phyloP scores from a whole-genome alignment of 2,888 invertebrate species.

The Drosophila tripunctata region DNA sequence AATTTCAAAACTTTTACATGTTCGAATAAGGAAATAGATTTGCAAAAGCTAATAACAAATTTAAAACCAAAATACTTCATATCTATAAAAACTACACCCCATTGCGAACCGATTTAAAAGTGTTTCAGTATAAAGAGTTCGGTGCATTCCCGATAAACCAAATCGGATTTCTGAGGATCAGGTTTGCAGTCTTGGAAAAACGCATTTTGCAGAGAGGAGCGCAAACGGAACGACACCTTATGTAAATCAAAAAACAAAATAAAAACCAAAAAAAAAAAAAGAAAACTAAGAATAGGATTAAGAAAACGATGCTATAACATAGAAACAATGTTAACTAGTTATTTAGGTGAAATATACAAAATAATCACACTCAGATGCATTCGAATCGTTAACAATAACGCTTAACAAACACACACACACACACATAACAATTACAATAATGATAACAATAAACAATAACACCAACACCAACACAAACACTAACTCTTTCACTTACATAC shows the following conservation, averaged over 20 bases:
- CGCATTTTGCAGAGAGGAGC: conserved; percentile 52
- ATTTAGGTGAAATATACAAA: conserved; percentile 84
- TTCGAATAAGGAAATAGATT: too few species aligned
- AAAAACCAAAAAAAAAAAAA: not conserved
- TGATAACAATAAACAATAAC: conserved; percentile 25
- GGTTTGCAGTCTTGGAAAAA: conserved; percentile 18
- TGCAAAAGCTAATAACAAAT: too few species aligned
- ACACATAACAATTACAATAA: conserved; percentile 8
- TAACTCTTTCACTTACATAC: conserved; percentile 19
- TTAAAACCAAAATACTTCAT: too few species aligned
- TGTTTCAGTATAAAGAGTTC: too few species aligned
- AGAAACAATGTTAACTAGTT: conserved; percentile 83
- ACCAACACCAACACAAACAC: conserved; percentile 29
- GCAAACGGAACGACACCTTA: conserved; percentile 55
- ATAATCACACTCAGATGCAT: conserved; percentile 71
- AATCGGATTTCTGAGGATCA: not conserved
- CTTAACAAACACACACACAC: conserved; percentile 33
- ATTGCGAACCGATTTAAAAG: too few species aligned
- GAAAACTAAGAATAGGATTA: too few species aligned
- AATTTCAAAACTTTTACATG: too few species aligned
- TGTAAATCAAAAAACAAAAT: conserved; percentile 57
- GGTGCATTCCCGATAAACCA: too few species aligned
- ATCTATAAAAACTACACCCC: too few species aligned
- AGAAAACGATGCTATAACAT: conserved; percentile 64
- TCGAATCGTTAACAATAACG: conserved; percentile 57